These are phyloP conservation scores for Pangasius mekongensis DNA, from an alignment of 2,797 vertebrate species.

Conservation along the genomic window DNA sequence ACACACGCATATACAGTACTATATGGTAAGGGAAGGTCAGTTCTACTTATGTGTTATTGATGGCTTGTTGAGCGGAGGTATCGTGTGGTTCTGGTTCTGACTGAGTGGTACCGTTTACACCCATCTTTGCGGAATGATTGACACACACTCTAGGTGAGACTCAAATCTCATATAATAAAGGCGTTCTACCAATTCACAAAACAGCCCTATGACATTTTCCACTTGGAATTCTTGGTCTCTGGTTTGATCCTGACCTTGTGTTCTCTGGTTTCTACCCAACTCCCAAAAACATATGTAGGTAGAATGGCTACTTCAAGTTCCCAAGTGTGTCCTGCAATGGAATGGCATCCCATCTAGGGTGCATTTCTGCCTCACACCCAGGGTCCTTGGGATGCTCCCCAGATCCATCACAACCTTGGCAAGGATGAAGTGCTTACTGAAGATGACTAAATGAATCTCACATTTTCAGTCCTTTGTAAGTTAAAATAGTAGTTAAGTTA, in stretches of 20 bases:
- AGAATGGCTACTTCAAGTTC: not conserved
- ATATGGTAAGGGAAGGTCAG: no score
- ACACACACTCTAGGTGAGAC: not conserved
- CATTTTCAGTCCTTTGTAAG: not conserved
- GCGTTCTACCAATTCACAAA: not conserved
- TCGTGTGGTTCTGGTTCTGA: no score
- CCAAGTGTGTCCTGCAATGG: not conserved
- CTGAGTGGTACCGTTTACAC: no score
- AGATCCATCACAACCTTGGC: not conserved
- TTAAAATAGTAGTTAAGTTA: not conserved
- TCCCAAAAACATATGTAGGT: not conserved
- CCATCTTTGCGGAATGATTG: not conserved
- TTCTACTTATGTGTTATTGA: no score
- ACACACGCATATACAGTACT: no score
- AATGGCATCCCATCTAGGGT: not conserved
- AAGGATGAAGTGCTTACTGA: not conserved
- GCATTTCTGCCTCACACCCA: not conserved
- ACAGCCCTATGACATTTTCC: not conserved
- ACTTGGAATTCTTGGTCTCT: not conserved
- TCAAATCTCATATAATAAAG: not conserved
- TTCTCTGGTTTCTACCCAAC: not conserved
- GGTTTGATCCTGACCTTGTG: not conserved
- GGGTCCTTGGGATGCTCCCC: not conserved
- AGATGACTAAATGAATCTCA: not conserved
- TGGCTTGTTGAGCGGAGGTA: no score